These are phyloP conservation scores for Diloba caeruleocephala DNA, from an alignment of 2,888 invertebrate species.

Conservation along the genomic window DNA sequence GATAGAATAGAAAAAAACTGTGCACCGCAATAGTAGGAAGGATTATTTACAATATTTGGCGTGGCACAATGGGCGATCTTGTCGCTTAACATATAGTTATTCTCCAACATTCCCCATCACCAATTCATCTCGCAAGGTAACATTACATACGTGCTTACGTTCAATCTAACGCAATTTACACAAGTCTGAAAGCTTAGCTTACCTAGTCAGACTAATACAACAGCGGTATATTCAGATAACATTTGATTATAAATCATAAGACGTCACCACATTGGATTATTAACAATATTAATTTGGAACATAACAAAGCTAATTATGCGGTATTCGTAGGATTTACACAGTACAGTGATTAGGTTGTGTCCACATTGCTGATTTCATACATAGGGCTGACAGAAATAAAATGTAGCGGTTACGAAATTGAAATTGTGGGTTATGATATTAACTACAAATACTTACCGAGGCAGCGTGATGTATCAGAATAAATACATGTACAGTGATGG, in stretches of 20 bases:
- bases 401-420: background rate
- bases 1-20: too few species aligned
- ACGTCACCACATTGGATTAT: constrained; percentile 44
- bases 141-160: background rate
- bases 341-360: constrained; percentile 61
- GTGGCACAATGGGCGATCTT: too few species aligned
- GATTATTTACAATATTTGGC: too few species aligned
- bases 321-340: constrained; percentile 55
- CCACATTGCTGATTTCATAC: constrained; percentile 43
- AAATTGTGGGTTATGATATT: background rate
- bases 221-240: constrained; percentile 16
- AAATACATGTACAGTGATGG: too few species aligned
- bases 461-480: too few species aligned
- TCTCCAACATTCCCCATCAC: background rate
- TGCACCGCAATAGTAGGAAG: too few species aligned
- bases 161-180: constrained; percentile 12
- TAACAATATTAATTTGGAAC: constrained; percentile 66
- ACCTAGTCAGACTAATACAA: constrained; percentile 6
- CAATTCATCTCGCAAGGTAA: background rate
- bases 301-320: constrained; percentile 65
- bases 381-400: constrained; percentile 30
- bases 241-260: constrained; percentile 27
- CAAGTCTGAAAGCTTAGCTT: background rate
- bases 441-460: too few species aligned
- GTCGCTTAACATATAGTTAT: background rate